A percentile compares a stretch with the other conserved stretches of the same genome.
These are phyloP conservation scores for Mimumesa dahlbomi DNA, from an alignment of 2,888 invertebrate genomes.

Conservation along the genomic window DNA sequence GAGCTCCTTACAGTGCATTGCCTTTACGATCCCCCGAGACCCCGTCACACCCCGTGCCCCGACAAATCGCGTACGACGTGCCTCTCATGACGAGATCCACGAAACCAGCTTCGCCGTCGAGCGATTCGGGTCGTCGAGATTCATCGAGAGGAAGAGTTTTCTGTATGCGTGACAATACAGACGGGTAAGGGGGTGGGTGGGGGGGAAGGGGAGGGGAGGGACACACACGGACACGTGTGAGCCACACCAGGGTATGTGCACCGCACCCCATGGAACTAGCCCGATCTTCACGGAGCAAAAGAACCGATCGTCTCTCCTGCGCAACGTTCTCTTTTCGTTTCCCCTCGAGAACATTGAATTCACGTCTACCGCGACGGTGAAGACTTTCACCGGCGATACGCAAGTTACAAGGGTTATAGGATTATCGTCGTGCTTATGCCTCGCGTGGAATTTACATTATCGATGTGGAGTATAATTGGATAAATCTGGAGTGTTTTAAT, in stretches of 20 bases:
- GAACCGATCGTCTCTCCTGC: conserved; percentile 45
- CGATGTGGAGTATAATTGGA: neutral
- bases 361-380: conserved; percentile 37
- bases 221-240: conserved; percentile 18
- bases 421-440: conserved; percentile 55
- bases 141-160: conserved; percentile 59
- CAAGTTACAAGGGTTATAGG: conserved; percentile 63
- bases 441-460: conserved; percentile 22
- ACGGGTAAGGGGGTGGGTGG: conserved; percentile 15
- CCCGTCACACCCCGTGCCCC: conserved; percentile 77
- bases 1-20: conserved; percentile 80
- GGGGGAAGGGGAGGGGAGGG: neutral
- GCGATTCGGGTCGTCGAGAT: conserved; percentile 67
- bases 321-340: conserved; percentile 55
- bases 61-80: conserved; percentile 74
- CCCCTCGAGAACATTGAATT: conserved; percentile 54
- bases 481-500: too few species aligned
- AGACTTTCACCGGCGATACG: conserved; percentile 62
- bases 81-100: conserved; percentile 70
- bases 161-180: conserved; percentile 54
- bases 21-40: conserved; percentile 76
- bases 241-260: conserved; percentile 29
- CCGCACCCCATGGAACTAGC: conserved; percentile 55
- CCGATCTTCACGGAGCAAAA: conserved; percentile 48
- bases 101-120: conserved; percentile 67